A percentile compares a stretch with the other conserved stretches of the same genome.
These are phyloP conservation scores for Tethea ocularis DNA, from an alignment of 2,888 invertebrate species.

Conservation along the genomic window DNA sequence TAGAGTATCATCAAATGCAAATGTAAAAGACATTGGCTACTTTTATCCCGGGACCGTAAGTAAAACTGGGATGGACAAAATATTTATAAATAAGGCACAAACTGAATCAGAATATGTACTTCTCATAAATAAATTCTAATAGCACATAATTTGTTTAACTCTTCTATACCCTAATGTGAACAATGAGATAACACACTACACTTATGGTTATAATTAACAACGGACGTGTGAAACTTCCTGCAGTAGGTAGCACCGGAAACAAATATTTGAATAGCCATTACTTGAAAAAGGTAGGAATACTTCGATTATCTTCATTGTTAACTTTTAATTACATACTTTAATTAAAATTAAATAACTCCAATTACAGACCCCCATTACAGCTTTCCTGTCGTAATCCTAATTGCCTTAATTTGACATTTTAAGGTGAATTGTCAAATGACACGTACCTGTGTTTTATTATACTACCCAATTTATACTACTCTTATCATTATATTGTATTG, in stretches of 20 bases:
- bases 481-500: not conserved
- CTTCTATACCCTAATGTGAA: conserved; percentile 6
- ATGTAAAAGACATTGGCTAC: too few species aligned
- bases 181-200: conserved; percentile 13
- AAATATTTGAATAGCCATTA: conserved; percentile 42
- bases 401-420: not conserved
- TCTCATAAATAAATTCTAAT: not conserved
- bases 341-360: not conserved
- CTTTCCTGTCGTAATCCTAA: not conserved
- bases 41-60: too few species aligned
- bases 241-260: conserved; percentile 40
- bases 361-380: not conserved
- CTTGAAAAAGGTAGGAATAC: conserved; percentile 11
- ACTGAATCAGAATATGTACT: too few species aligned
- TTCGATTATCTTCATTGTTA: not conserved
- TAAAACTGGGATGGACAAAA: too few species aligned
- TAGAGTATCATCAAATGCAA: too few species aligned
- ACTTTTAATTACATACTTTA: not conserved
- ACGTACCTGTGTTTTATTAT: not conserved
- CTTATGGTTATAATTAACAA: conserved; percentile 45
- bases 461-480: not conserved
- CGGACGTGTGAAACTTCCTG: conserved; percentile 43
- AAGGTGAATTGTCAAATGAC: conserved; percentile 2
- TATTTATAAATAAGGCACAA: too few species aligned
- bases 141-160: not conserved